phyloP scores from a whole-genome alignment of 1,140 invertebrate genomes.

The Agrypnia vestita region DNA sequence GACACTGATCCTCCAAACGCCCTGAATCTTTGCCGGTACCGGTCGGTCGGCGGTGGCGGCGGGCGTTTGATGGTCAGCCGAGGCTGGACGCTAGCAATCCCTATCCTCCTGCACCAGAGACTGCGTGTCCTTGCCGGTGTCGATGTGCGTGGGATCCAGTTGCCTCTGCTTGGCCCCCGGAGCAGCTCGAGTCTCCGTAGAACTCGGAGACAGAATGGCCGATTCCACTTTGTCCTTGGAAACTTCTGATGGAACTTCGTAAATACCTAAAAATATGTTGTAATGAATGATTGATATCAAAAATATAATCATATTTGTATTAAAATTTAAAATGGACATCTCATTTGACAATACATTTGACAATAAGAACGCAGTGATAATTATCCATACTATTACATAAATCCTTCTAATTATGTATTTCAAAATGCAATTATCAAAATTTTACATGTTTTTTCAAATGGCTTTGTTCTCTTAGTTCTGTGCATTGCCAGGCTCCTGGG shows the following conservation, averaged over 20 bases:
- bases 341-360: too few species aligned
- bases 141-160: slow-evolving; percentile 85
- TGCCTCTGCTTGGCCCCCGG: slow-evolving; percentile 68
- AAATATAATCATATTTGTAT: too few species aligned
- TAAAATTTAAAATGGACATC: too few species aligned
- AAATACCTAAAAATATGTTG: slow-evolving; percentile 73
- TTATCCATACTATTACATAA: too few species aligned
- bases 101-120: slow-evolving; percentile 90
- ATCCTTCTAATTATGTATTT: too few species aligned
- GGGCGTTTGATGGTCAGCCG: slow-evolving; percentile 40
- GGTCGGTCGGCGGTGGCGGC: slow-evolving; percentile 7
- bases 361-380: too few species aligned
- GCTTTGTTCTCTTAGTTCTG: too few species aligned
- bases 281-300: too few species aligned
- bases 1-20: slow-evolving; percentile 57
- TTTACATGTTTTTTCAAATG: too few species aligned
- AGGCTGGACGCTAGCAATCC: slow-evolving; percentile 65
- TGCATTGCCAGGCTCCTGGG: too few species aligned
- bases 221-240: slow-evolving; percentile 78
- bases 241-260: slow-evolving; percentile 85
- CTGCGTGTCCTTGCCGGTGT: slow-evolving; percentile 94
- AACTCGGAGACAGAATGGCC: slow-evolving; percentile 86
- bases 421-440: too few species aligned
- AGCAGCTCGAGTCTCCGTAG: slow-evolving; percentile 69
- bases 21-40: neutral